Evolutionary conservation across 2,797 vertebrate species (phyloP), one percentile per base, ranked within the genome.

Genomic region (Aldrovandia affinis): DNA sequence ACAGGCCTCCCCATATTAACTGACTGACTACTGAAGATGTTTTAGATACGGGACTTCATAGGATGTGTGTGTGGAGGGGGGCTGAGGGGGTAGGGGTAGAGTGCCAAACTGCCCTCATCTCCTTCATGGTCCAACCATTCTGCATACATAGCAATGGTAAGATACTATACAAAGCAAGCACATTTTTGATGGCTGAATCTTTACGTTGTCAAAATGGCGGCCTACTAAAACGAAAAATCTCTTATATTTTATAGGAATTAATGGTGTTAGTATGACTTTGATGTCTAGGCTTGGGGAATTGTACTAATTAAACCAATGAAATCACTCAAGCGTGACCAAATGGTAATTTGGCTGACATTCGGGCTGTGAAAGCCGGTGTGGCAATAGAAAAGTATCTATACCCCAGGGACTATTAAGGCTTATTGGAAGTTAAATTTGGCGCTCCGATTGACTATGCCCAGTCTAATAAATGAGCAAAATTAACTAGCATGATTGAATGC

Each of bases 281-380:
- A 70, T 70, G 65, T 70, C 33, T 9, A 70, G 12, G 65, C 65
- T 39, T 36, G 30, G 65, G 65, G 65, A 70, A 36, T 70, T 70
- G 33, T 12, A 70, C 65, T 70, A 70, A 70, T 70, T 70, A 70
- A 70, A 70, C 65, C 65, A 39, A 70, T 70, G 65, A 36, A 70
- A 39, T 70, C 65, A 5, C 18, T 70, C 65, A 36, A 36, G 65
- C 65, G 7, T 70, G 65, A 70, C 65, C 65, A 70, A 70, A 70
- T 70, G 65, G 14, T 70, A 70, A 70, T 70, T 70, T 70, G 65
- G 65, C 65, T 70, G 65, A 70, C 65, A 70, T 39, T 39, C 30
- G 30, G 65, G 65, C 65, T 39, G 33, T 70, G 65, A 70, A 36
- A 36, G 33, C 65, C 39, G 30, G 14, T 70, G 36, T 70, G 33